A percentile compares a stretch with the other conserved stretches of the same genome.
phyloP scores from a whole-genome alignment of 2,888 invertebrate genomes.

The Sympetrum striolatum region DNA sequence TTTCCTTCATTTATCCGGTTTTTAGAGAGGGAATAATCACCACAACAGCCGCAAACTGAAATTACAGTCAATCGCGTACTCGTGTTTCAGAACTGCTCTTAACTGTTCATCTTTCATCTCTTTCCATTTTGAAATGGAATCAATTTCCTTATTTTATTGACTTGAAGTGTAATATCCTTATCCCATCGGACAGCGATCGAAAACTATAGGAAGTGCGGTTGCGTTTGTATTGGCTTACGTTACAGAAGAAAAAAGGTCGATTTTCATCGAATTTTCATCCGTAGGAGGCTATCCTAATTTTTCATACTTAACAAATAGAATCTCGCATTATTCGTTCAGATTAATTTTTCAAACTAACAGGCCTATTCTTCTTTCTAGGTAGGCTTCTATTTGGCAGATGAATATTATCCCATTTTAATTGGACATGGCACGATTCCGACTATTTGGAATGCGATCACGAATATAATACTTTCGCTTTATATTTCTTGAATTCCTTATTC shows the following conservation, averaged over 20 bases:
- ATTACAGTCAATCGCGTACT: no score
- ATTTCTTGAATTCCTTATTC: no score
- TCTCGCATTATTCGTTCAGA: not conserved
- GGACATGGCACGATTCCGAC: not conserved
- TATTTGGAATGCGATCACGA: not conserved
- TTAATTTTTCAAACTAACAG: not conserved
- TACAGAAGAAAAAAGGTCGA: not conserved
- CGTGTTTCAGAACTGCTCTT: no score
- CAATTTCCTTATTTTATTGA: no score
- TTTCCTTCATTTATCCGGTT: no score
- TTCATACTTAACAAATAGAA: not conserved
- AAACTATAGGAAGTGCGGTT: not conserved
- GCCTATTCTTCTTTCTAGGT: not conserved
- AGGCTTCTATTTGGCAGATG: not conserved
- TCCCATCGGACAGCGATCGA: not conserved
- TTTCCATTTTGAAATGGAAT: no score
- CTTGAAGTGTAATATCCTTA: no score
- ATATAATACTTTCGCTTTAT: no score
- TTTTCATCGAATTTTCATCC: not conserved
- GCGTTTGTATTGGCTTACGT: not conserved
- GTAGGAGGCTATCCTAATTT: not conserved
- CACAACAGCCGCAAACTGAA: no score
- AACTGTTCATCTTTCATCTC: no score
- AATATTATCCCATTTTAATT: not conserved
- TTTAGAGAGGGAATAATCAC: no score